Base-by-base conservation (phyloP, 2,797 vertebrate genomes). In the Erethizon dorsatum region DNA sequence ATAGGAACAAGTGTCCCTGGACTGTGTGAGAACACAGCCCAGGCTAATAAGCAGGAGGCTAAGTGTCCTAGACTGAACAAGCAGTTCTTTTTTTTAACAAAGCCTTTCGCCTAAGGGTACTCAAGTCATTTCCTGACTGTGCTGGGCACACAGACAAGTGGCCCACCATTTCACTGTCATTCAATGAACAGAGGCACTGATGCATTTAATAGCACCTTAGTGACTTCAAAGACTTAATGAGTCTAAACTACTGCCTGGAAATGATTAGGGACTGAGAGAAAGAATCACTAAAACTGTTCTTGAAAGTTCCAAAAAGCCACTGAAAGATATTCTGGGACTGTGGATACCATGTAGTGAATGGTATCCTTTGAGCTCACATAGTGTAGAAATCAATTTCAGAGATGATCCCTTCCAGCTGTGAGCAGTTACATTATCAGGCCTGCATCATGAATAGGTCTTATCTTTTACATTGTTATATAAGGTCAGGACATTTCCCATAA, bases 171-270 rank as follows among this genome's bases (percentile, higher is more conserved):
- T 87, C 63, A 33, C 77, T 85, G 80, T 61, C 88, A 65, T 28
- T 97, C 79, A 88, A 12, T 71, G 84, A 57, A 57, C 31, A 0
- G 13, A 71, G 71, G 90, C 91, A 91, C n/a, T 52, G 89, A 94
- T 65, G 88, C 57, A 71, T 93, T 95, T 91, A 88, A 94, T 83
- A 95, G 84, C 37, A 89, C 56, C 54, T 91, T 82, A 54, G 94
- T 92, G 84, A 77, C 90, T 96, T 95, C 85, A 91, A 95, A 95
- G 95, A 85, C 69, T 91, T 94, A 86, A 94, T 80, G 91, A 95
- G 61, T 69, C 82, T 78, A 92, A 95, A 80, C 83, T 45, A 85
- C 83, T 95, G 92, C 67, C 75, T 88, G 69, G 80, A 96, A 97
- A 96, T 94, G 88, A 97, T 94, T 82, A 95, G 79, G 41, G 41